Conservation (phyloP, 2,888 invertebrate species). For the Hybos culiciformis region DNA sequence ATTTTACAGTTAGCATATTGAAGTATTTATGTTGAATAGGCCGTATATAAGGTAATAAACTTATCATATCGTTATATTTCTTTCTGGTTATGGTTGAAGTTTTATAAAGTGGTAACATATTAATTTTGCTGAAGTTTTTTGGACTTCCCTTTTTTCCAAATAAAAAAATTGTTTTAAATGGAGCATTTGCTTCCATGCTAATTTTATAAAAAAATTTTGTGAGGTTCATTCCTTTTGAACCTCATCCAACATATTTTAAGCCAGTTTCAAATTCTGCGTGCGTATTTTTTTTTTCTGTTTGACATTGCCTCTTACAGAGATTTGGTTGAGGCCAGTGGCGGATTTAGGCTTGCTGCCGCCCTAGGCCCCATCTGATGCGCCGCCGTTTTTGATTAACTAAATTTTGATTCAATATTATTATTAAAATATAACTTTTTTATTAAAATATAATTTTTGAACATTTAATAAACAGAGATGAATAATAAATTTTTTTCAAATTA, state of each 20-base stretch:
- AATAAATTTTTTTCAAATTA: no score
- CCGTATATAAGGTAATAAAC: slow-evolving; percentile 11
- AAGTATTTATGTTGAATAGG: slow-evolving; percentile 11
- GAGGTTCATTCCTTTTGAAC: slow-evolving; percentile 6
- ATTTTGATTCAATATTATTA: no score
- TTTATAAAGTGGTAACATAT: slow-evolving; percentile 9
- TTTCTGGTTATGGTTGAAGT: slow-evolving; percentile 7
- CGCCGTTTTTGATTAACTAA: no score
- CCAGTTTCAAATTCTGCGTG: slow-evolving; percentile 8
- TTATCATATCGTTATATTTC: slow-evolving; percentile 12
- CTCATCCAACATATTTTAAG: slow-evolving; percentile 4
- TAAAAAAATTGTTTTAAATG: not conserved
- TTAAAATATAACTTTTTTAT: no score
- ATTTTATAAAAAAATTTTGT: slow-evolving; percentile 8
- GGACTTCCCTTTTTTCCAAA: slow-evolving; percentile 4
- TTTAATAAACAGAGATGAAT: no score
- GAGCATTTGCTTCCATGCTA: not conserved
- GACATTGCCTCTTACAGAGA: no score
- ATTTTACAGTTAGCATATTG: slow-evolving; percentile 10
- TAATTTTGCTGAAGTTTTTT: slow-evolving; percentile 6
- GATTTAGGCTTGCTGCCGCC: no score
- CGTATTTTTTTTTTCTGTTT: slow-evolving; percentile 10
- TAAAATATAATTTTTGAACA: no score
- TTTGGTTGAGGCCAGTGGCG: no score
- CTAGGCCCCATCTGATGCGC: no score